Evolutionary conservation across 2,888 invertebrate genomes (phyloP).

Genomic region (Vanessa cardui): DNA sequence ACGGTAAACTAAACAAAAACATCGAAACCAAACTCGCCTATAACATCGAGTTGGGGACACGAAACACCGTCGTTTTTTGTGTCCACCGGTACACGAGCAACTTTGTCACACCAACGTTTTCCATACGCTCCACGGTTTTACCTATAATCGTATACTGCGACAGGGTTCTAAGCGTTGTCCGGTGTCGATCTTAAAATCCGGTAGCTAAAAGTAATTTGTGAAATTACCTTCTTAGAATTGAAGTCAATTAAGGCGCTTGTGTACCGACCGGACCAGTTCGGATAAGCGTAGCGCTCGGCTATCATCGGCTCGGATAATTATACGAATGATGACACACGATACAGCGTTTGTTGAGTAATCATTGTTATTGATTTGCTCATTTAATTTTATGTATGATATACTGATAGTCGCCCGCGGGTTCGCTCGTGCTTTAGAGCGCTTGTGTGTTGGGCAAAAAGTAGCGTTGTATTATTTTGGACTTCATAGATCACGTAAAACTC

Average conservation of each 20-base stretch:
- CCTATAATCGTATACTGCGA: conserved; percentile 46
- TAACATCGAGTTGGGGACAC: conserved; percentile 51
- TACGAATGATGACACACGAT: conserved; percentile 34
- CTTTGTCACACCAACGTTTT: conserved; percentile 56
- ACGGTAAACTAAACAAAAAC: conserved; percentile 37
- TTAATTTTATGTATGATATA: not conserved
- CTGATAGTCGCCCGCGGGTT: no score
- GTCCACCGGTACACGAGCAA: conserved; percentile 55
- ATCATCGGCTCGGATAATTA: conserved; percentile 41
- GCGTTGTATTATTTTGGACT: no score
- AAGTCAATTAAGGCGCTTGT: conserved; percentile 71
- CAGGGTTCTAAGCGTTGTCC: conserved; percentile 57
- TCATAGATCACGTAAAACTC: no score
- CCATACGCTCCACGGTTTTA: conserved; percentile 4
- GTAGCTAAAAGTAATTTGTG: conserved; percentile 83
- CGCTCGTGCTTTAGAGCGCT: no score
- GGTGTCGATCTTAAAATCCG: conserved; percentile 73
- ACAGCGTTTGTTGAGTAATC: conserved; percentile 21
- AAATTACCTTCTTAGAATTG: conserved; percentile 82
- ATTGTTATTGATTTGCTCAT: conserved; percentile 13
- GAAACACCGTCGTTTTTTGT: conserved; percentile 57
- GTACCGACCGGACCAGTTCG: conserved; percentile 43
- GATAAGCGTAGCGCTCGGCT: conserved; percentile 41
- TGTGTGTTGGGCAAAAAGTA: no score
- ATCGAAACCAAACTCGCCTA: conserved; percentile 58